Base-by-base conservation (phyloP, 1,140 invertebrate genomes). In the Drosophila jambulina region DNA sequence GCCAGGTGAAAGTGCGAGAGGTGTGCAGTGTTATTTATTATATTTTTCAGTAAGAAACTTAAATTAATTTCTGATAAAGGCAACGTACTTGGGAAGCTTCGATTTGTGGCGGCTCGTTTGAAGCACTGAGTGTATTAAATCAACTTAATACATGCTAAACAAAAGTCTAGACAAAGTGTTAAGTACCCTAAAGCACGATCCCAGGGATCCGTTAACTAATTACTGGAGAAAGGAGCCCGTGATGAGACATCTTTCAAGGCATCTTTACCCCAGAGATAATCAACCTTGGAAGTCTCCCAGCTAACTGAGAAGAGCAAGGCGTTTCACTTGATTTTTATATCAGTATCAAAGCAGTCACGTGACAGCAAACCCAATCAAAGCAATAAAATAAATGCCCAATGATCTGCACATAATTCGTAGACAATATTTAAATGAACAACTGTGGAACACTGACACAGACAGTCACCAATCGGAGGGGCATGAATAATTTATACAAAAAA, bases 111-210 rank as follows among this genome's bases (percentile, higher is more conserved):
- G 68, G 32, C 29, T 49, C 17, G 5, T 63, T 57, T 61, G 13
- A 48, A 34, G 21, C 12, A 64, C 43, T 60, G 8, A 43, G 36
- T 63, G 17, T 0, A 54, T 60, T 54, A 40, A 40, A 17, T 36
- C 21, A 15, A 34, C 3, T 23, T 51, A 61, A 63, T 49, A 21
- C 17, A 49, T 36, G 82, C 82, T 78, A 81, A 85, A 38, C 32
- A 76, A 51, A 29, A 36, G 67, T 84, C 68, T 81, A 80, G 82
- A 78, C 82, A 0, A 68, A 29, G 40, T 59, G 53, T 58, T 61
- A 58, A 56, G 48, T 60, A 49, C 29, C 19, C 36, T 48, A 5
- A 54, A 54, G 9, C 75, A 67, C 62, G 62, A 76, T 68, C 34
- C 12, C 40, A 15, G 17, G 15, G 6, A 15, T 13, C 4, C 6